Base-by-base conservation (phyloP, 2,113 vertebrate genomes). In the Dasyurus viverrinus region DNA sequence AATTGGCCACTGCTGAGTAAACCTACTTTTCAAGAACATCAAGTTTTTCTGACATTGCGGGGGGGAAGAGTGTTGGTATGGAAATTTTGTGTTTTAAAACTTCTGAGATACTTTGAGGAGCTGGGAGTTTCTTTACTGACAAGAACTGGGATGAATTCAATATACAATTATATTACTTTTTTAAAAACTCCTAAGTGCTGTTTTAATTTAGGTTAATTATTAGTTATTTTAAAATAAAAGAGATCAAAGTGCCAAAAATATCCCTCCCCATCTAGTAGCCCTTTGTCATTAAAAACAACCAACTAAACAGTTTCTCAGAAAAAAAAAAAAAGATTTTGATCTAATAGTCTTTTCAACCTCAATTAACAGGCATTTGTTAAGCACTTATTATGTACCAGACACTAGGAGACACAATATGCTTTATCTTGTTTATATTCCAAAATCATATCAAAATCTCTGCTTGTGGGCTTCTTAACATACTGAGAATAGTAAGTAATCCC, bases 21-120 rank as follows among this genome's bases (percentile, higher is more conserved):
- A 57, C 0, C 89, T 90, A 50, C 36, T 89, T 94, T 94, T 91
- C 89, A 93, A 50, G 36, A 94, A 93, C 68, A 42, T 16, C 36
- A n/a, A 26, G 57, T 60, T n/a, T n/a, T 76, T 36, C 25, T 25
- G 54, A 3, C 30, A 3, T 4, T 14, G 22, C n/a, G 23, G 54
- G 25, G 54, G 12, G 30, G 10, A 11, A 10, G 57, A 0, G 57
- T 2, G 57, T 24, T 36, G 36, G 57, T 30, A 68, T 6, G 30
- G 60, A 68, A 68, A 68, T 68, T 68, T 68, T 36, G 27, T 55
- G 55, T 36, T 68, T 68, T 68, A 36, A 68, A 68, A 68, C 57
- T 27, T 30, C 22, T 42, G 68, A 42, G n/a, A 84, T 42, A 19
- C 68, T 84, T 8, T 84, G n/a, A 84, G 68, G 16, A 7, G 68